Base-by-base conservation (phyloP, 2,888 invertebrate species). In the Bombyx huttoni region DNA sequence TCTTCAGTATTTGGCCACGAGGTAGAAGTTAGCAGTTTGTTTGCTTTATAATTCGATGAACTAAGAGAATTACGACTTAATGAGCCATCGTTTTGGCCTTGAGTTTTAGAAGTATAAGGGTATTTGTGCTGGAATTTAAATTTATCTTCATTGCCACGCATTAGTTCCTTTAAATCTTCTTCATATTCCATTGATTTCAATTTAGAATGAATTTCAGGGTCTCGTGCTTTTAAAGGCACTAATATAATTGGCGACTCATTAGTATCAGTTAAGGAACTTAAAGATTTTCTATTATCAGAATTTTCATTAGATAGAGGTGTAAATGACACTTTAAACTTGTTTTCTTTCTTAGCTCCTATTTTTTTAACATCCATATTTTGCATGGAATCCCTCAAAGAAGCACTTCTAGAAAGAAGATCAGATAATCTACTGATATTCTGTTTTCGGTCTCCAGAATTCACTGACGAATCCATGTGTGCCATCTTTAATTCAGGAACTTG, bases 271-370 rank as follows among this genome's bases (percentile, higher is more conserved):
- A 40, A 3, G 12, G 40, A 10, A 7, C 12, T 7, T 12, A 40
- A 40, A 40, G 40, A 12, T 12, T 40, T 8, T 10, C 9, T 40
- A 8, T 40, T 40, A 10, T 40, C 48, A 24, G 64, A 58, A 13
- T 24, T 53, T 7, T 56, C 35, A 49, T 65, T 65, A 0, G 65
- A 62, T 8, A 40, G 40, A 8, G 64, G 55, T 13, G 52, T 58
- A 59, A 75, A 68, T 3, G 70, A 63, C 34, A 75, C 68, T 53
- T 65, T 71, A 13, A 72, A 59, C 56, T 68, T 71, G 53, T 54
- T 71, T 46, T 61, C 60, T 53, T 56, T 62, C 8, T 12, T 40
- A 12, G 9, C 12, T 8, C 40, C 40, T 40, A 40, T 10, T 40
- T 40, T 40, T 12, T 24, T 24, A 3, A 24, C 5, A 3, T 24